Conservation (phyloP, 2,888 invertebrate genomes). For the Drosophila mimica region DNA sequence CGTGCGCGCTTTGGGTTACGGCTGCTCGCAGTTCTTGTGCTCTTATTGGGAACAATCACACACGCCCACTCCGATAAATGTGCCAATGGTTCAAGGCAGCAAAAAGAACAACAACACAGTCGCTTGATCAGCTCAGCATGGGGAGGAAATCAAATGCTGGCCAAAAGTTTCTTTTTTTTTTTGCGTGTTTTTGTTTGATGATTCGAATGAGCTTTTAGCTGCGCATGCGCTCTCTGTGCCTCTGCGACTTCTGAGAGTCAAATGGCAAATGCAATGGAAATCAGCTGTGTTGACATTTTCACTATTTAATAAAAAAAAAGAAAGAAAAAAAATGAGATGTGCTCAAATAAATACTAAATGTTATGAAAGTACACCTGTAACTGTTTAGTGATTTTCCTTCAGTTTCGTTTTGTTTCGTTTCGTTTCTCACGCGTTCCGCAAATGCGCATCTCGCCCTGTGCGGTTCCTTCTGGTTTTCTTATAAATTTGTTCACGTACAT, state of each 20-base stretch:
- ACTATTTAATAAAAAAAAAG: not conserved
- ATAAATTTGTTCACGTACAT: constrained; percentile 39
- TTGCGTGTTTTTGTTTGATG: not conserved
- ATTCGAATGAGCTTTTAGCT: constrained; percentile 20
- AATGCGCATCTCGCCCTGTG: constrained; percentile 6
- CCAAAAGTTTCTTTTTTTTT: constrained; percentile 1
- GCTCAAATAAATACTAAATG: not conserved
- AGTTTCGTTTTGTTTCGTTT: constrained; percentile 7
- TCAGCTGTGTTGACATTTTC: constrained; percentile 3
- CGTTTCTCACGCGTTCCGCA: constrained; percentile 28
- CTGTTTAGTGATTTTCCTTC: not conserved
- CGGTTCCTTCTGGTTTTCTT: constrained; percentile 17
- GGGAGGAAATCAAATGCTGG: constrained; percentile 17
- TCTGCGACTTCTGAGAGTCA: not conserved
- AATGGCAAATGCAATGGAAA: constrained; percentile 4
- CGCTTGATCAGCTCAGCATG: constrained; percentile 12
- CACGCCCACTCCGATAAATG: constrained; percentile 64
- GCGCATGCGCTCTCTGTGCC: not conserved
- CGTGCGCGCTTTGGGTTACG: not conserved
- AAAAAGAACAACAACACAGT: constrained; percentile 4
- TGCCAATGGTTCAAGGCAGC: constrained; percentile 75
- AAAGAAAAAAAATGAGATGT: not conserved
- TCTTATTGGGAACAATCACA: constrained; percentile 40
- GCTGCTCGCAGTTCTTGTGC: constrained; percentile 9
- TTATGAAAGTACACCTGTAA: not conserved